phyloP scores from a whole-genome alignment of 2,888 invertebrate species.

The Ametastegia equiseti region DNA sequence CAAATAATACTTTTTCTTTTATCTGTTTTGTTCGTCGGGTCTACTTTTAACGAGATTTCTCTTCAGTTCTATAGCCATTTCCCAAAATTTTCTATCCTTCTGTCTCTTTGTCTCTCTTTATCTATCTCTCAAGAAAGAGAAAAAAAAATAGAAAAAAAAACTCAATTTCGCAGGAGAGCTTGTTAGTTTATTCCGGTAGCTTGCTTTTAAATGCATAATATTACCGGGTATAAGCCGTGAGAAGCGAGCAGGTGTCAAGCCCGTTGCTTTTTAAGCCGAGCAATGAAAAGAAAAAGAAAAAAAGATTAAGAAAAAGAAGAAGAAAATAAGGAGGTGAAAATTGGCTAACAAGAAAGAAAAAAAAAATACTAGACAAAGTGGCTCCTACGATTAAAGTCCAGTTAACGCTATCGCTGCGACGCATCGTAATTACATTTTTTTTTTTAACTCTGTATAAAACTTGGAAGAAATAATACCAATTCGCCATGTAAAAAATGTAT shows the following conservation, averaged over 20 bases:
- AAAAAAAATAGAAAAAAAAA: background rate
- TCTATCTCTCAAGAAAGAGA: background rate
- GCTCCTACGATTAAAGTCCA: background rate
- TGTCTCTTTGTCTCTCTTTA: background rate
- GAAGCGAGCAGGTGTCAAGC: background rate
- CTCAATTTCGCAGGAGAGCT: constrained; percentile 43
- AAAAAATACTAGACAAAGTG: too few relatives aligned
- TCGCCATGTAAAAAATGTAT: background rate
- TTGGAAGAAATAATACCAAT: background rate
- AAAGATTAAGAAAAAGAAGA: background rate
- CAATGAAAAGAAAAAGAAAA: background rate
- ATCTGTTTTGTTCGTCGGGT: too few relatives aligned
- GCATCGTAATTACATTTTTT: too few relatives aligned
- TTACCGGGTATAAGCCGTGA: background rate
- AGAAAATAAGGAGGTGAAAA: background rate
- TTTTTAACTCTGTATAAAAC: background rate
- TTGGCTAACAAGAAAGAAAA: too few relatives aligned
- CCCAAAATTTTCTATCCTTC: too few relatives aligned
- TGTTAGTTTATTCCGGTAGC: constrained; percentile 48
- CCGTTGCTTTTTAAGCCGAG: background rate
- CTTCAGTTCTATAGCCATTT: too few relatives aligned
- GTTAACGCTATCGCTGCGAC: background rate
- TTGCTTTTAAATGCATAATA: constrained; percentile 34
- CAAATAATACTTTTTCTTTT: too few relatives aligned
- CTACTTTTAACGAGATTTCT: too few relatives aligned